Evolutionary conservation across 1,140 invertebrate genomes (phyloP).

Genomic region (Pachyrhynchus sulphureomaculatus): DNA sequence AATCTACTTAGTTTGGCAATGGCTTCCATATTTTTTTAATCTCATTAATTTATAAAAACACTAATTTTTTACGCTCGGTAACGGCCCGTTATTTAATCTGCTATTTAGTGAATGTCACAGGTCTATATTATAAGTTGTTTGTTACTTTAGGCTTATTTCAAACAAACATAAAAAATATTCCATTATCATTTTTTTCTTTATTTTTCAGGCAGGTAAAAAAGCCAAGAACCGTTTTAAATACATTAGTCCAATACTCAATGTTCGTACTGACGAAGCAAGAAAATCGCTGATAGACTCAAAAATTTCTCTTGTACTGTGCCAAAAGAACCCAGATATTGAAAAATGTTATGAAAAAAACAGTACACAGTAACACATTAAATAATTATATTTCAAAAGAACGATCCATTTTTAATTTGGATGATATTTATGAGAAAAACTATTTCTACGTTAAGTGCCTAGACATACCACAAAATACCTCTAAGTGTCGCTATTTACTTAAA

Average conservation of each 20-base stretch:
- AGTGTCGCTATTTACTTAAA: conserved; percentile 43
- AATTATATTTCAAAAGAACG: conserved; percentile 12
- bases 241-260: conserved; percentile 40
- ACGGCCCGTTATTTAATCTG: too few relatives aligned
- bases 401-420: conserved; percentile 26
- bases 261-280: conserved; percentile 40
- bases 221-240: conserved; percentile 40
- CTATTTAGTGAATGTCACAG: too few relatives aligned
- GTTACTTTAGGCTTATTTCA: too few relatives aligned
- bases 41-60: too few relatives aligned
- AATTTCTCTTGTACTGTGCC: conserved; percentile 38
- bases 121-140: too few relatives aligned
- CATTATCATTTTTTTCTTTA: background rate
- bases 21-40: too few relatives aligned
- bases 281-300: conserved; percentile 38
- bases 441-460: conserved; percentile 37
- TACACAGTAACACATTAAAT: background rate
- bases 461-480: conserved; percentile 13
- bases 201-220: conserved; percentile 28
- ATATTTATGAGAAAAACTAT: background rate
- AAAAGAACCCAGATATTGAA: conserved; percentile 19
- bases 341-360: background rate
- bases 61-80: too few relatives aligned
- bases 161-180: too few relatives aligned
- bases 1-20: too few relatives aligned